These are phyloP conservation scores for Iselma pallidipennis DNA, from an alignment of 2,888 invertebrate genomes.

Conservation along the genomic window DNA sequence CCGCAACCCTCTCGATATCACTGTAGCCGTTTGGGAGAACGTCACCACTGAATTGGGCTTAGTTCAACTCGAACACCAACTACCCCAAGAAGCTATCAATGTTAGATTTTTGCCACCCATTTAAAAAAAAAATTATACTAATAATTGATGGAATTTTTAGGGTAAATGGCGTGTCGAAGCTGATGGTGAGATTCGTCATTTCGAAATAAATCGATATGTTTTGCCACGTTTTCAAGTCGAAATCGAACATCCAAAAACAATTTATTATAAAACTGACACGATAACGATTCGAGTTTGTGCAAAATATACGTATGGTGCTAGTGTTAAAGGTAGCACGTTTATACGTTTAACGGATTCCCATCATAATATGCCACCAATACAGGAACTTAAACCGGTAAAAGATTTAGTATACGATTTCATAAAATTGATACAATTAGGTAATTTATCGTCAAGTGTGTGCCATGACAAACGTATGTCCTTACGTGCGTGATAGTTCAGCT, in stretches of 20 bases:
- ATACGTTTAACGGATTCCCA: constrained; percentile 50
- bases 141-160: constrained; percentile 44
- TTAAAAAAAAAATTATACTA: background rate
- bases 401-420: too few relatives aligned
- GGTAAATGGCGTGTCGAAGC: constrained; percentile 61
- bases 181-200: constrained; percentile 52
- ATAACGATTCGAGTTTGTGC: constrained; percentile 61
- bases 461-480: too few relatives aligned
- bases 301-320: constrained; percentile 65
- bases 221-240: constrained; percentile 64
- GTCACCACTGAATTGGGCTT: constrained; percentile 65
- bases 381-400: background rate
- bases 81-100: constrained; percentile 46
- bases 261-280: constrained; percentile 55
- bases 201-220: constrained; percentile 62
- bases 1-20: constrained; percentile 66
- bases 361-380: constrained; percentile 22
- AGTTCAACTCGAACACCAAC: constrained; percentile 57
- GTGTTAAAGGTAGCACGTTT: constrained; percentile 61
- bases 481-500: too few relatives aligned
- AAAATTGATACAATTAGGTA: background rate
- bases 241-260: constrained; percentile 58
- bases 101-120: constrained; percentile 30
- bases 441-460: constrained; percentile 7
- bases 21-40: constrained; percentile 67